Evolutionary conservation across 2,113 vertebrate species (phyloP).

Genomic region (Panthera leo): DNA sequence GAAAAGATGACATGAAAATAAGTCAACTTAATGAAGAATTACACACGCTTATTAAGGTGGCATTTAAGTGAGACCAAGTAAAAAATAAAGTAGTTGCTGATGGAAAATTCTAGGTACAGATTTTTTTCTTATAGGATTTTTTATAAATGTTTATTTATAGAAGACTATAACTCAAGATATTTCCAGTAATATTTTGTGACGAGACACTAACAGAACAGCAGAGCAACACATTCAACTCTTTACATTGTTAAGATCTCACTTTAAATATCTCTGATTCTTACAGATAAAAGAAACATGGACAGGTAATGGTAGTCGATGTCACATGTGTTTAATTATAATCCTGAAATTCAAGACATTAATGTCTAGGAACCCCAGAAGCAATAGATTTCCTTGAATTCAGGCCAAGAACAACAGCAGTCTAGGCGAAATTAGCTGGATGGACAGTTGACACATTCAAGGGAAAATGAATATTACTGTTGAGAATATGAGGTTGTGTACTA

Average conservation of each 20-base stretch:
- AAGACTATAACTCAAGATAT: constrained; percentile 5
- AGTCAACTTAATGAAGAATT: constrained; percentile 51
- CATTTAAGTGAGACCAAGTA: not conserved
- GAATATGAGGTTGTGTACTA: not conserved
- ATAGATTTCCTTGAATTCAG: constrained; percentile 34
- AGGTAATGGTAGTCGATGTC: not conserved
- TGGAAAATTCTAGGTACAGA: not conserved
- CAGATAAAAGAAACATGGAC: not conserved
- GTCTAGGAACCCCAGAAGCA: constrained; percentile 4
- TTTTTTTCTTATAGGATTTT: not conserved
- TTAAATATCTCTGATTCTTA: not conserved
- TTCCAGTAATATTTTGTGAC: constrained; percentile 32
- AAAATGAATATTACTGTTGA: constrained; percentile 32
- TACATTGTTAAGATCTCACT: not conserved
- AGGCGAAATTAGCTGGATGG: constrained; percentile 11
- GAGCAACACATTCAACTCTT: not conserved
- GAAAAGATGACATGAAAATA: constrained; percentile 55
- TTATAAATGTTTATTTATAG: constrained; percentile 35
- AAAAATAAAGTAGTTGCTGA: not conserved
- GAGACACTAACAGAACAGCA: not conserved
- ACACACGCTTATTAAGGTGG: not conserved
- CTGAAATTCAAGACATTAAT: constrained; percentile 49
- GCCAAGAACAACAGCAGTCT: constrained; percentile 43
- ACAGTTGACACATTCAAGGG: constrained; percentile 2
- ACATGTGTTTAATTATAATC: constrained; percentile 38